Evolutionary conservation across 2,797 vertebrate species (phyloP), one percentile per base, ranked within the genome.

Genomic region (Paguma larvata): DNA sequence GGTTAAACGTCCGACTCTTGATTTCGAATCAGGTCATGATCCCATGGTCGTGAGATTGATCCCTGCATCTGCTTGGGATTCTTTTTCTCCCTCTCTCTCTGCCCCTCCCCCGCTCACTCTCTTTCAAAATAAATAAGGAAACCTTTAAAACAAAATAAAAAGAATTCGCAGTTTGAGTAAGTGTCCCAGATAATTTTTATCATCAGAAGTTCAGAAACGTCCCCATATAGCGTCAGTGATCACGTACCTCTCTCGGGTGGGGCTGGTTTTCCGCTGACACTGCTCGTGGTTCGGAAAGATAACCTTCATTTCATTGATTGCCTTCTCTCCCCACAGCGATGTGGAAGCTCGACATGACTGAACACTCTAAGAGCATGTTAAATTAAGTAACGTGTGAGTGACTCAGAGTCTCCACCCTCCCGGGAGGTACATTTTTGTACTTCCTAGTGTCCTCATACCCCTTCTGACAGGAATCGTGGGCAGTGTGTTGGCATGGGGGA

Each of bases 181-280:
- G 4, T 85, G 3, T 89, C n/a, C 53, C 15, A 7, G 32, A 34
- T 78, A 41, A 41, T 89, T 89, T 56, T 79, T 75, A 25, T 53
- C 51, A 68, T 85, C 34, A 88, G 44, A 48, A 21, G 34, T 41
- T 51, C 90, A n/a, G 34, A 70, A 65, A 7, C 0, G 18, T 38
- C 51, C 19, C 80, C 13, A 63, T 23, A 19, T 11, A 65, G 59
- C 65, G 16, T 89, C 16, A 48, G 9, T 0, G 6, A 8, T 2
- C 0, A 14, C 1, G 1, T 1, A 19, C 10, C 6, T 32, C 5
- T 38, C 15, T 7, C 34, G 53, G 38, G 38, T 32, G 16, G 12
- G 19, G 34, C 30, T 79, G 44, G 23, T 56, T n/a, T 70, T 87
- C 14, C 3, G 0, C 14, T 0, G 11, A 18, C 7, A 8, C 16